Conservation (phyloP, 92 coral and sea anemone genomes). For the Micromussa lordhowensis region DNA sequence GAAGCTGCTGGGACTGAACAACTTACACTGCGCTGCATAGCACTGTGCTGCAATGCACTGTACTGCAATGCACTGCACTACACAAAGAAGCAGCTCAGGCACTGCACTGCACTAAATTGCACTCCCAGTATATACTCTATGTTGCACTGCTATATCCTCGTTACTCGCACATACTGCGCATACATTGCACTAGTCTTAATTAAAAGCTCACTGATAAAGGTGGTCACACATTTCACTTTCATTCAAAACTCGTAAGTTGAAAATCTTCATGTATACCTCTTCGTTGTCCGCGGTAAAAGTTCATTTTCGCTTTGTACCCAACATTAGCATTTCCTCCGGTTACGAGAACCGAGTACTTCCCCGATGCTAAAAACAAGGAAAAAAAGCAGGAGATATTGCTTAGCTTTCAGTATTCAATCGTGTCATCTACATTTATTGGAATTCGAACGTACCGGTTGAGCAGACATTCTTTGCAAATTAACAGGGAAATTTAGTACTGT, state of each 20-base stretch:
- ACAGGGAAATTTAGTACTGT: no score
- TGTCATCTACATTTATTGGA: no score
- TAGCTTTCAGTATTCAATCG: no score
- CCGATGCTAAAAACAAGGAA: background rate
- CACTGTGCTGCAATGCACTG: background rate
- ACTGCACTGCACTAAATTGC: background rate
- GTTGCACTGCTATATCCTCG: no score
- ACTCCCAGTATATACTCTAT: no score
- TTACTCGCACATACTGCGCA: no score
- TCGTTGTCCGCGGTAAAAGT: background rate
- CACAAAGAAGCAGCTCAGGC: background rate
- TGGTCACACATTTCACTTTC: background rate
- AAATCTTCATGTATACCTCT: conserved; percentile 12
- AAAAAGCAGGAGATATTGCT: background rate
- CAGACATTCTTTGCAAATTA: no score
- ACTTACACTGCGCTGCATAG: background rate
- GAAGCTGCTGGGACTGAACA: no score
- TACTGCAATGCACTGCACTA: background rate
- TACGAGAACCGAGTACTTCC: conserved; percentile 16
- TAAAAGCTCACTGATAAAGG: no score
- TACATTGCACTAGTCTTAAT: background rate
- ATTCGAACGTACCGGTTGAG: no score
- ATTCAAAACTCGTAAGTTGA: background rate
- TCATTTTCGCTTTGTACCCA: conserved; percentile 25
- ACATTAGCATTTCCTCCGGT: conserved; percentile 24